Percentiles rank a stretch among this genome's conserved stretches.
These are phyloP conservation scores for Amblyjoppa proteus DNA, from an alignment of 2,888 invertebrate genomes.

Conservation along the genomic window DNA sequence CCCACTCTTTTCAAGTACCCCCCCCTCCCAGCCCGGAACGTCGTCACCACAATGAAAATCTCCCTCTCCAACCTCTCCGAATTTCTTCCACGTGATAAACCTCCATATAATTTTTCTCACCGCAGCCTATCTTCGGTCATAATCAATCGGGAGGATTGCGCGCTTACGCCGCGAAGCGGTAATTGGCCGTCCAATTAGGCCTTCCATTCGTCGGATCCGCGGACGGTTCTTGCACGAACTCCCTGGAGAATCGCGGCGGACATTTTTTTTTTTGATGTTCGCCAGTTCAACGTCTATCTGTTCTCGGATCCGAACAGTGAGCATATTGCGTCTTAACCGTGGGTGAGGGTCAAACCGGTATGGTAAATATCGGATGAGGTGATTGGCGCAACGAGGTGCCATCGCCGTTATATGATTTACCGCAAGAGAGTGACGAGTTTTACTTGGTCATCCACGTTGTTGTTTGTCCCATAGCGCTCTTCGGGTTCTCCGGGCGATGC, in stretches of 20 bases:
- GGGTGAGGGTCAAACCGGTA: neutral
- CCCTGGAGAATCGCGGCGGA: neutral
- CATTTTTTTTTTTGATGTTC: neutral
- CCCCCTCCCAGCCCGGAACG: constrained; percentile 1
- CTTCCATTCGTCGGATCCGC: neutral
- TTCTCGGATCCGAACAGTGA: too few relatives aligned
- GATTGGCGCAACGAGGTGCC: neutral
- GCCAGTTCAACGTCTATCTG: neutral
- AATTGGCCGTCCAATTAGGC: constrained; percentile 37
- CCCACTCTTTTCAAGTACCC: neutral
- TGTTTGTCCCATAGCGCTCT: constrained; percentile 17
- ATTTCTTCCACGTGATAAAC: constrained; percentile 45
- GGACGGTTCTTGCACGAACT: neutral
- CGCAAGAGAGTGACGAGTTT: constrained; percentile 24
- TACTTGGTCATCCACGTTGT: constrained; percentile 38
- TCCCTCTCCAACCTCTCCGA: constrained; percentile 12
- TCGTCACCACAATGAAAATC: constrained; percentile 43
- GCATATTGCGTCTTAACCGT: too few relatives aligned
- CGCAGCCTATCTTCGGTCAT: constrained; percentile 1
- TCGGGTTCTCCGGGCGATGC: neutral
- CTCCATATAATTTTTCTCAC: constrained; percentile 28
- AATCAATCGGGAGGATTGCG: constrained; percentile 40
- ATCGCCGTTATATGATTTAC: constrained; percentile 19
- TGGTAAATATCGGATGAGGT: neutral
- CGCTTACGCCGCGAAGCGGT: constrained; percentile 15